Evolutionary conservation across 2,113 vertebrate genomes (phyloP), one percentile per base, ranked within the genome.

Genomic region (Acrocephalus kingi): DNA sequence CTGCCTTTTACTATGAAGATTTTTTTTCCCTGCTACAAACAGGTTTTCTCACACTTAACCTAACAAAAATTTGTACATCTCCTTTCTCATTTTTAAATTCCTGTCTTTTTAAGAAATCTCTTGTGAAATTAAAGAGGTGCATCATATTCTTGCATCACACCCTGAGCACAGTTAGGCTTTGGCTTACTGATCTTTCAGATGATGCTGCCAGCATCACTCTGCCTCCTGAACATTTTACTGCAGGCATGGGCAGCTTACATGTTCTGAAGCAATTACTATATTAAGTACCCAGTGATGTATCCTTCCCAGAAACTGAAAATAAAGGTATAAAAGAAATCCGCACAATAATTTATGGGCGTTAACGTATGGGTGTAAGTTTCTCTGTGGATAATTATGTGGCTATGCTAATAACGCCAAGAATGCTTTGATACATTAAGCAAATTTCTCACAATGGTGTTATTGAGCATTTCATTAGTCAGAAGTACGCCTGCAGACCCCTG

Each of bases 251-350:
- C 86, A 90, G 83, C 23, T 95, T 56, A 25, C 56, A 37, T 0
- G 0, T 89, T 92, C 81, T 75, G 86, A 87, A 94, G 56, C 77
- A 92, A 95, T 92, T 68, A 48, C 68, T 86, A 4, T 56, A 54
- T 49, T 90, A 78, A 92, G 52, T 52, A 75, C 25, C 7, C 52
- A 67, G 68, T 84, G 76, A 87, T 51, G 69, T 62, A 88, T 81
- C 76, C 73, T 96, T 90, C 85, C 94, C 92, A 89, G 95, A 89
- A 93, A 80, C 80, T 28, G 73, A 93, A 96, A 96, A 93, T 94
- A 81, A 84, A 92, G 45, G 61, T 58, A 82, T 89, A 84, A 86
- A 92, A 66, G 76, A 84, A 73, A 87, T 75, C 46, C 17, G 28
- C 54, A 82, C 73, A 90, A 33, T 91, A 92, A 84, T 89, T 93